Evolutionary conservation across 2,888 invertebrate species (phyloP).

Genomic region (Orthosia gracilis): DNA sequence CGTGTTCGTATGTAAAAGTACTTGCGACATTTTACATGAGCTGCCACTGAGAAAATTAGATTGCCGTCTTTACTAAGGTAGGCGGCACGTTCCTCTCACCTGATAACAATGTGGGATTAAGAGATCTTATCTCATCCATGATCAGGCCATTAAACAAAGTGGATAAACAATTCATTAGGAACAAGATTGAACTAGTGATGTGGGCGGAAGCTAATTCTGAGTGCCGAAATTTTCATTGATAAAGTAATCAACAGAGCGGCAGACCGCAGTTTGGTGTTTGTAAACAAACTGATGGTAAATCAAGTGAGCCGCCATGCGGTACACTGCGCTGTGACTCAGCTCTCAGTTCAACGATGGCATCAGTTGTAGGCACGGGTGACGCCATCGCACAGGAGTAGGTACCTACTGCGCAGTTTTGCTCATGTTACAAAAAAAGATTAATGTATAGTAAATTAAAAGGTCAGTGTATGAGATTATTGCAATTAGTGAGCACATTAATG

Average conservation of each 20-base stretch:
- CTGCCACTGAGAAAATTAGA: slow-evolving; percentile 57
- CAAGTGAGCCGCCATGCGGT: slow-evolving; percentile 63
- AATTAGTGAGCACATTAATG: slow-evolving; percentile 72
- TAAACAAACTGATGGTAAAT: slow-evolving; percentile 79
- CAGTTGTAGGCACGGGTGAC: slow-evolving; percentile 70
- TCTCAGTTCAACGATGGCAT: slow-evolving; percentile 82
- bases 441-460: slow-evolving; percentile 61
- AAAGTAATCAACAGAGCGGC: slow-evolving; percentile 36
- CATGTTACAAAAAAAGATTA: slow-evolving; percentile 54
- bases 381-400: slow-evolving; percentile 64
- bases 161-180: slow-evolving; percentile 42
- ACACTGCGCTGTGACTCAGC: slow-evolving; percentile 74
- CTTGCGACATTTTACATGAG: slow-evolving; percentile 53
- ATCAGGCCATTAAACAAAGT: slow-evolving; percentile 43
- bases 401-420: slow-evolving; percentile 68
- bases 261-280: slow-evolving; percentile 69
- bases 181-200: slow-evolving; percentile 26
- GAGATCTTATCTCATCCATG: slow-evolving; percentile 36
- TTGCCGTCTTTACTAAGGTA: slow-evolving; percentile 35
- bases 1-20: slow-evolving; percentile 62
- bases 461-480: slow-evolving; percentile 62
- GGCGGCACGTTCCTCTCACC: slow-evolving; percentile 38
- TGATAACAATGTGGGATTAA: slow-evolving; percentile 46
- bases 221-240: slow-evolving; percentile 46
- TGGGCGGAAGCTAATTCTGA: slow-evolving; percentile 21